Evolutionary conservation across 2,888 invertebrate species (phyloP).

Genomic region (Nineta flava): DNA sequence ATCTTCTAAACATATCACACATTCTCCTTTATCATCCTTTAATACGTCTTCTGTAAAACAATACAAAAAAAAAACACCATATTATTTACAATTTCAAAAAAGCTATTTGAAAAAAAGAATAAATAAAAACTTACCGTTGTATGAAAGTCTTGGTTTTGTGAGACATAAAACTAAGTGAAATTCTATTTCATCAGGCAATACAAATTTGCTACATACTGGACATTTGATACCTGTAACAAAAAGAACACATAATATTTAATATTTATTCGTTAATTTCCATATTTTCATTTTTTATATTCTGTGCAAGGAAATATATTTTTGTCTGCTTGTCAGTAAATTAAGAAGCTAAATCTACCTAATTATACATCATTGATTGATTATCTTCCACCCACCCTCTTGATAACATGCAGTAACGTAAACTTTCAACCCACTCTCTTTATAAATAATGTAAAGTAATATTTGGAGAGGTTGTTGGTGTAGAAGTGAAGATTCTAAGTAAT

Average conservation of each 20-base stretch:
- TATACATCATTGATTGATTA: too few relatives aligned
- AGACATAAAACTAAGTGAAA: constrained; percentile 99
- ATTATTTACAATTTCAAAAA: neutral
- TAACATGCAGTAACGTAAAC: too few relatives aligned
- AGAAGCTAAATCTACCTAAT: too few relatives aligned
- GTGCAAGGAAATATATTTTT: too few relatives aligned
- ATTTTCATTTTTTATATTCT: too few relatives aligned
- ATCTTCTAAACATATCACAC: constrained; percentile 97
- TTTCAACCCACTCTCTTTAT: too few relatives aligned
- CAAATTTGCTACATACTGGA: constrained; percentile 96
- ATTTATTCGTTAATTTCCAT: too few relatives aligned
- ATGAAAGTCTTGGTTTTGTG: constrained; percentile 95
- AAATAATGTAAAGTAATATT: too few relatives aligned
- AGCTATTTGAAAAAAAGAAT: neutral
- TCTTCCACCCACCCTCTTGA: too few relatives aligned
- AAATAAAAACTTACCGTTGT: constrained; percentile 66
- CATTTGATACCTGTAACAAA: constrained; percentile 86
- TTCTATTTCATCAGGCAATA: constrained; percentile 97
- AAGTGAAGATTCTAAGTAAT: too few relatives aligned
- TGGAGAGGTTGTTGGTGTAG: too few relatives aligned
- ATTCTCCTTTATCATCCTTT: constrained; percentile 93
- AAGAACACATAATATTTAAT: constrained; percentile 9
- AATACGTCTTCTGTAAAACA: constrained; percentile 86
- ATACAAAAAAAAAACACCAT: constrained; percentile 10
- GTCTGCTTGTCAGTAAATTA: too few relatives aligned